Conservation (phyloP, 2,797 vertebrate species). For the Etheostoma nigrum region DNA sequence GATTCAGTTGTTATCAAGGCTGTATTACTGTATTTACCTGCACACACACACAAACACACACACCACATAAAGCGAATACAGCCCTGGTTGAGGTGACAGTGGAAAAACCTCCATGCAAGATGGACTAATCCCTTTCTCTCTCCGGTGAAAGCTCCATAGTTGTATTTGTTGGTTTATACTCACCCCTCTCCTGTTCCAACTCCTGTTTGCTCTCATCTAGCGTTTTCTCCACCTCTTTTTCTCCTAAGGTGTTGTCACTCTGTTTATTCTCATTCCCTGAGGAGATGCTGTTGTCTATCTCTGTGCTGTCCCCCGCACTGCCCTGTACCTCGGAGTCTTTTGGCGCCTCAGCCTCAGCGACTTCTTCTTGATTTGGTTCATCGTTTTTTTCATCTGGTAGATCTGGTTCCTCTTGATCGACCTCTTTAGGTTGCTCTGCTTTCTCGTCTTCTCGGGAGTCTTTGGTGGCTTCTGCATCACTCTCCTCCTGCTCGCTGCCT, state of each 20-base stretch:
- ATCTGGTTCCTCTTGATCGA: slow-evolving; percentile 46
- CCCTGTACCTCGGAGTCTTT: slow-evolving; percentile 45
- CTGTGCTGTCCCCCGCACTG: slow-evolving; percentile 51
- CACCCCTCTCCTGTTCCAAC: slow-evolving; percentile 78
- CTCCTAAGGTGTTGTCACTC: slow-evolving; percentile 25
- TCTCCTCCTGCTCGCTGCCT: slow-evolving; percentile 77
- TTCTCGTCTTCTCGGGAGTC: slow-evolving; percentile 53
- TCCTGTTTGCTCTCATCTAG: slow-evolving; percentile 57
- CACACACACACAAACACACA: background rate
- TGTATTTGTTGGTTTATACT: slow-evolving; percentile 59
- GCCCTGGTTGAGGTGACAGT: slow-evolving; percentile 47
- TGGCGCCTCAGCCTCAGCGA: background rate
- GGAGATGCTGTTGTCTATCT: slow-evolving; percentile 58
- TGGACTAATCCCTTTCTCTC: slow-evolving; percentile 40
- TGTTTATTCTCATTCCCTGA: slow-evolving; percentile 50
- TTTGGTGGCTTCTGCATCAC: slow-evolving; percentile 61
- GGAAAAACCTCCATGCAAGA: slow-evolving; percentile 60
- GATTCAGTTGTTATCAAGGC: background rate
- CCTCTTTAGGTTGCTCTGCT: slow-evolving; percentile 39
- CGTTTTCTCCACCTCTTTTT: slow-evolving; percentile 27
- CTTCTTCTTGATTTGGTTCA: slow-evolving; percentile 50
- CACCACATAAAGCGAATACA: background rate
- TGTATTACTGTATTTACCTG: background rate
- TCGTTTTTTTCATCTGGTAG: slow-evolving; percentile 42
- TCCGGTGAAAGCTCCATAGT: slow-evolving; percentile 32